A percentile compares a stretch with the other conserved stretches of the same genome.
phyloP scores from a whole-genome alignment of 2,888 invertebrate species.

The Nebria salina region DNA sequence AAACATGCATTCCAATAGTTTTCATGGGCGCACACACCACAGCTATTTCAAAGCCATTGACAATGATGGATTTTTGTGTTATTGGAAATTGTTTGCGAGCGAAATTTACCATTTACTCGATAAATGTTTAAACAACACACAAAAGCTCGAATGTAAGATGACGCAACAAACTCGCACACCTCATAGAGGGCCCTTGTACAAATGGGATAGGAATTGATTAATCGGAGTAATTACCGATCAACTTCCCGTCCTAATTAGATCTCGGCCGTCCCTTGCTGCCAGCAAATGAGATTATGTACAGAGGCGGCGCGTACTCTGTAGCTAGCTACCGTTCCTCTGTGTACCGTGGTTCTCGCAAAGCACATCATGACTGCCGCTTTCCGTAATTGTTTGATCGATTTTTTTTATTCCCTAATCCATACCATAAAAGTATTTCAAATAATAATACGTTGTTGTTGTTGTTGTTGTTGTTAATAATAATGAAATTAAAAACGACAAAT shows the following conservation, averaged over 20 bases:
- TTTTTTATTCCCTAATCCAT: constrained; percentile 61
- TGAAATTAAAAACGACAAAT: neutral
- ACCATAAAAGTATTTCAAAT: constrained; percentile 60
- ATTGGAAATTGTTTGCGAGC: constrained; percentile 20
- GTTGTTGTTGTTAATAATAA: neutral
- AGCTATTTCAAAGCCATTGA: constrained; percentile 29
- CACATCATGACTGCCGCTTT: constrained; percentile 57
- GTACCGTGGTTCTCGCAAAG: no score
- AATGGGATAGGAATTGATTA: constrained; percentile 65
- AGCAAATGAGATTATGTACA: constrained; percentile 63
- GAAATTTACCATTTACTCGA: neutral
- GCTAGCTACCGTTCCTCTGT: no score
- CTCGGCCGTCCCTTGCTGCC: constrained; percentile 48
- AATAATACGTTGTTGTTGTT: neutral
- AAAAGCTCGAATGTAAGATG: neutral
- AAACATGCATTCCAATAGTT: constrained; percentile 42
- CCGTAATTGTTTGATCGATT: constrained; percentile 65
- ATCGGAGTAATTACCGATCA: constrained; percentile 68
- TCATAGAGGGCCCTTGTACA: constrained; percentile 21
- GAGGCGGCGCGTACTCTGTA: constrained; percentile 58
- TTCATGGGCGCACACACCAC: constrained; percentile 21
- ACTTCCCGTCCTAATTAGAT: constrained; percentile 57
- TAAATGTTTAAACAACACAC: no score
- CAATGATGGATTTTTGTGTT: constrained; percentile 44
- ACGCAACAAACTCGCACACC: constrained; percentile 3